These are phyloP conservation scores for Luehdorfia chinensis DNA, from an alignment of 1,140 invertebrate species.

Conservation along the genomic window DNA sequence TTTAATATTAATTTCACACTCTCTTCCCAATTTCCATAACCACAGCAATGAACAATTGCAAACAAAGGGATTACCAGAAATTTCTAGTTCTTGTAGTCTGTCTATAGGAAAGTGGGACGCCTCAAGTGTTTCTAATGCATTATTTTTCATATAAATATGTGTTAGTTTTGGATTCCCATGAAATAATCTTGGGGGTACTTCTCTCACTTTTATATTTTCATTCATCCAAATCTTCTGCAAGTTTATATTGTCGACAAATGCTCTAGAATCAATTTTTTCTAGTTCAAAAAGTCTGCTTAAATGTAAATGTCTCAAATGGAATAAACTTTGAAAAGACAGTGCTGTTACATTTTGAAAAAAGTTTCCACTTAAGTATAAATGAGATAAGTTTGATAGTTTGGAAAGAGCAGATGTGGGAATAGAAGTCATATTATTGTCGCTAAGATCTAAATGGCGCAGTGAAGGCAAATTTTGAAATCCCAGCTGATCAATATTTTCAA, in stretches of 20 bases:
- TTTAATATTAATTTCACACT: constrained; percentile 65
- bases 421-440: constrained; percentile 88
- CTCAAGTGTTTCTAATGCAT: constrained; percentile 84
- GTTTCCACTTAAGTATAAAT: constrained; percentile 87
- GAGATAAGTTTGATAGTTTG: constrained; percentile 84
- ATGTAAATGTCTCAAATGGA: constrained; percentile 85
- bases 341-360: constrained; percentile 82
- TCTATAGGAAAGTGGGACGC: constrained; percentile 89
- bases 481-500: constrained; percentile 81
- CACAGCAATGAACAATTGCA: constrained; percentile 93
- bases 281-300: constrained; percentile 83
- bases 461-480: constrained; percentile 83
- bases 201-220: constrained; percentile 83
- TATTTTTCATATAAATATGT: constrained; percentile 84
- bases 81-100: constrained; percentile 81
- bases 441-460: constrained; percentile 85
- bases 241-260: constrained; percentile 90
- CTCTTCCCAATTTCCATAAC: constrained; percentile 86
- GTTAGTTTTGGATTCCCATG: constrained; percentile 86
- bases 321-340: constrained; percentile 88
- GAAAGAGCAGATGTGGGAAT: constrained; percentile 86
- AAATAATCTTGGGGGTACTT: constrained; percentile 84
- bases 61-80: constrained; percentile 89
- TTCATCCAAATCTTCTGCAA: constrained; percentile 87
- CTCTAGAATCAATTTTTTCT: constrained; percentile 82